Evolutionary conservation across 2,113 vertebrate species (phyloP).

Genomic region (Emydura subglobosa): DNA sequence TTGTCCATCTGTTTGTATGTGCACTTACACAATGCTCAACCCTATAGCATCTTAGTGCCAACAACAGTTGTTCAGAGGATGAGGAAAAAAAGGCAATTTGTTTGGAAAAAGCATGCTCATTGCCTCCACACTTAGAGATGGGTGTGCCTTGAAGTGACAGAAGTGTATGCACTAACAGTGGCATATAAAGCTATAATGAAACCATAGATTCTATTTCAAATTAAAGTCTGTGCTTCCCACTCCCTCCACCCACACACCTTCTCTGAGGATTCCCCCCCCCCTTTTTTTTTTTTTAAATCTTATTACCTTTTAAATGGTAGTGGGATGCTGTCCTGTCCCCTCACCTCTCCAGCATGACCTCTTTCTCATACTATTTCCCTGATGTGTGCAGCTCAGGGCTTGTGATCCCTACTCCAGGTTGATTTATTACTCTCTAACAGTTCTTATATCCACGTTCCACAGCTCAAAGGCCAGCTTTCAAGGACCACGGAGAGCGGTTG

Average conservation of each 20-base stretch:
- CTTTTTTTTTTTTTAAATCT: not conserved
- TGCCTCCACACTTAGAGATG: not conserved
- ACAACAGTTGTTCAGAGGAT: not conserved
- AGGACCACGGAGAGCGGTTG: constrained; percentile 52
- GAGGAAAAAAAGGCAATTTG: too few relatives aligned
- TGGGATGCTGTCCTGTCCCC: not conserved
- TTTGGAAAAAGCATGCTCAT: not conserved
- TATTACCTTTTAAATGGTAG: constrained; percentile 42
- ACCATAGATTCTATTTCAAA: not conserved
- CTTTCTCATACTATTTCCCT: constrained; percentile 32
- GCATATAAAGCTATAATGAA: not conserved
- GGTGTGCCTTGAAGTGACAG: not conserved
- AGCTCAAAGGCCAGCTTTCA: not conserved
- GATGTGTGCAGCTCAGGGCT: constrained; percentile 13
- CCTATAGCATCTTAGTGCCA: not conserved
- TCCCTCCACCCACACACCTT: not conserved
- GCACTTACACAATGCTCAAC: not conserved
- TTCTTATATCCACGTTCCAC: not conserved
- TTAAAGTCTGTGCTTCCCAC: not conserved
- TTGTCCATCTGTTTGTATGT: not conserved
- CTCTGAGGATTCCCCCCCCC: not conserved
- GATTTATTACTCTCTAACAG: constrained; percentile 71
- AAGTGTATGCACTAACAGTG: not conserved
- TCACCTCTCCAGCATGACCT: constrained; percentile 8
- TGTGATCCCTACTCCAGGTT: constrained; percentile 41